Evolutionary conservation across 2,113 vertebrate species (phyloP).

Genomic region (Campylomormyrus tamandua): DNA sequence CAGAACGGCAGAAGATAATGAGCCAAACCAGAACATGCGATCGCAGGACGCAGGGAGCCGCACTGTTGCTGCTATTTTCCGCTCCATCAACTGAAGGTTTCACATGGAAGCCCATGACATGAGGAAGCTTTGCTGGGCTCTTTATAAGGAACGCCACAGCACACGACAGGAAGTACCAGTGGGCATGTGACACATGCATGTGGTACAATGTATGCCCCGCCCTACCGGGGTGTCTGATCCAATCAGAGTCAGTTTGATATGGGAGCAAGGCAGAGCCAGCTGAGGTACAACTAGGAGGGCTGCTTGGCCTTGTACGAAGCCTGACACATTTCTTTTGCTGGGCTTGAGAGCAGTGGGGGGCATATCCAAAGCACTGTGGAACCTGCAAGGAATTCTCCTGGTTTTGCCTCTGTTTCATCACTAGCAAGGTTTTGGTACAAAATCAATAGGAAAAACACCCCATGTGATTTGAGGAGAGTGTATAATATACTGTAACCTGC

Average conservation of each 20-base stretch:
- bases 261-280: neutral
- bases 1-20: neutral
- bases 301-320: neutral
- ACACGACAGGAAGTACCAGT: neutral
- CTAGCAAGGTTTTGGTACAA: neutral
- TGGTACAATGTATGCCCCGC: neutral
- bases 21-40: neutral
- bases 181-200: neutral
- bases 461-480: neutral
- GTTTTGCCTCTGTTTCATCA: neutral
- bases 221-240: neutral
- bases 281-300: neutral
- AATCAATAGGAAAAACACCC: neutral
- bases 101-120: neutral
- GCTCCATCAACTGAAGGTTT: neutral
- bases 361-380: neutral
- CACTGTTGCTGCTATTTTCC: neutral
- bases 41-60: neutral
- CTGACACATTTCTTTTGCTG: neutral
- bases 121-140: neutral
- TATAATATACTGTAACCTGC: neutral
- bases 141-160: neutral
- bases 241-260: neutral
- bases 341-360: neutral
- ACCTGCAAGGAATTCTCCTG: neutral